Conservation (phyloP, 1,140 invertebrate genomes). For the Orius insidiosus region DNA sequence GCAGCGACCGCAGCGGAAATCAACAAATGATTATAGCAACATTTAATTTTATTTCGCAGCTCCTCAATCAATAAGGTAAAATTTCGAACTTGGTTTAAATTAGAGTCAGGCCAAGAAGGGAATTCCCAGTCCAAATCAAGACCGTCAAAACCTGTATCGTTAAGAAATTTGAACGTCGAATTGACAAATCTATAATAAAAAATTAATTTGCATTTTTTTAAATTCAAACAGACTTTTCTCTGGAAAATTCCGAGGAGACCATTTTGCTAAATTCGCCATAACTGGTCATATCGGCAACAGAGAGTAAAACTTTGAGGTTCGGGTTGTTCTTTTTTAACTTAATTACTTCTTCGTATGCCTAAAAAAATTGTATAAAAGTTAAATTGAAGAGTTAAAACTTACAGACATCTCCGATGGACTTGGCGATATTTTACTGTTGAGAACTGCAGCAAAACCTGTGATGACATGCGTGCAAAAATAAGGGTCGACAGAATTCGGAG, state of each 20-base stretch:
- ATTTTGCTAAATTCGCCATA: conserved; percentile 44
- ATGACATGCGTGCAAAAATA: conserved; percentile 67
- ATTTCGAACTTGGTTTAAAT: conserved; percentile 41
- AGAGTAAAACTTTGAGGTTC: conserved; percentile 56
- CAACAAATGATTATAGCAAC: conserved; percentile 36
- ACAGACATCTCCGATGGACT: not conserved
- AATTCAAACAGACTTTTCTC: conserved; percentile 32
- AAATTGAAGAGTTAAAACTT: conserved; percentile 8
- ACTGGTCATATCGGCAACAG: conserved; percentile 48
- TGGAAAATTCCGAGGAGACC: conserved; percentile 43
- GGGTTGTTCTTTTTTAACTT: conserved; percentile 44
- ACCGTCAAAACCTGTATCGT: conserved; percentile 51
- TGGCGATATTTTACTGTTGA: too few relatives aligned
- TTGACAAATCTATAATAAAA: conserved; percentile 40
- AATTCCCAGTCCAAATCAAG: conserved; percentile 82
- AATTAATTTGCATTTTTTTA: not conserved
- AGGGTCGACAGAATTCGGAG: conserved; percentile 24
- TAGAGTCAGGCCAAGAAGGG: conserved; percentile 36
- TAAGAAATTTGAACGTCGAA: conserved; percentile 41
- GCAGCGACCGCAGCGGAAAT: conserved; percentile 61
- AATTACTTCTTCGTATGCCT: conserved; percentile 33
- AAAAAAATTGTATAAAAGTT: conserved; percentile 19
- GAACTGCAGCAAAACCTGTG: conserved; percentile 41
- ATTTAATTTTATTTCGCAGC: conserved; percentile 41
- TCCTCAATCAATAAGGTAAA: conserved; percentile 54